Percentiles rank a stretch among this genome's conserved stretches.
Evolutionary conservation across 2,888 invertebrate species (phyloP).

Genomic region (Euzophera pinguis): DNA sequence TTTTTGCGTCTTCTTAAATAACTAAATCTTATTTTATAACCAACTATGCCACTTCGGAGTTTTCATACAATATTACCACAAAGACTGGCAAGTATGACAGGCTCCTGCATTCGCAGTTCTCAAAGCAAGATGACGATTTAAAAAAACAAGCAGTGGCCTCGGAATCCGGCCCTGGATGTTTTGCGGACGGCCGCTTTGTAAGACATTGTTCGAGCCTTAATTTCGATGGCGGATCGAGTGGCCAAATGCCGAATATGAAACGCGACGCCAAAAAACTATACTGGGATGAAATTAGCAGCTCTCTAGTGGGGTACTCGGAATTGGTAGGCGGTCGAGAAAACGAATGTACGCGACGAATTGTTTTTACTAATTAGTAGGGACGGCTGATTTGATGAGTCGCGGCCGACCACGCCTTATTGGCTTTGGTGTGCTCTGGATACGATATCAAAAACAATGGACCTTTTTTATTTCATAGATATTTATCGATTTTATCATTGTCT

Average conservation of each 20-base stretch:
- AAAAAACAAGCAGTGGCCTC: slow-evolving; percentile 66
- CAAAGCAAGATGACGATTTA: slow-evolving; percentile 66
- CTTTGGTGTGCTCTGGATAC: slow-evolving; percentile 25
- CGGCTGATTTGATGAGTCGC: slow-evolving; percentile 65
- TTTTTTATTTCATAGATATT: not conserved
- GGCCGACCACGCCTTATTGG: slow-evolving; percentile 24
- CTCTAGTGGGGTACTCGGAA: slow-evolving; percentile 76
- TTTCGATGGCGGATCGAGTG: slow-evolving; percentile 76
- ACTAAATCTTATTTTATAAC: slow-evolving; percentile 18
- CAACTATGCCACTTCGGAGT: slow-evolving; percentile 57
- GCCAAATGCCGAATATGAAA: slow-evolving; percentile 79
- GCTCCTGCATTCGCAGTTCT: slow-evolving; percentile 72
- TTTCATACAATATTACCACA: slow-evolving; percentile 74
- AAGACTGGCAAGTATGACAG: slow-evolving; percentile 76
- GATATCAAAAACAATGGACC: slow-evolving; percentile 41
- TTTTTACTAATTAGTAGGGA: slow-evolving; percentile 76
- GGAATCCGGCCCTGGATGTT: slow-evolving; percentile 76
- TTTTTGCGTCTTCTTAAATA: not conserved
- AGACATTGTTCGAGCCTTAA: slow-evolving; percentile 78
- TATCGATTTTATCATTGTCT: not conserved
- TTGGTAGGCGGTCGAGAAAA: slow-evolving; percentile 75
- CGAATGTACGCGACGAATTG: slow-evolving; percentile 70
- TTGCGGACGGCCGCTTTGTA: slow-evolving; percentile 79
- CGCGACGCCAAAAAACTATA: slow-evolving; percentile 74
- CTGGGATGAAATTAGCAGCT: slow-evolving; percentile 77